phyloP scores from a whole-genome alignment of 2,797 vertebrate genomes.

The Sciurus vulgaris region DNA sequence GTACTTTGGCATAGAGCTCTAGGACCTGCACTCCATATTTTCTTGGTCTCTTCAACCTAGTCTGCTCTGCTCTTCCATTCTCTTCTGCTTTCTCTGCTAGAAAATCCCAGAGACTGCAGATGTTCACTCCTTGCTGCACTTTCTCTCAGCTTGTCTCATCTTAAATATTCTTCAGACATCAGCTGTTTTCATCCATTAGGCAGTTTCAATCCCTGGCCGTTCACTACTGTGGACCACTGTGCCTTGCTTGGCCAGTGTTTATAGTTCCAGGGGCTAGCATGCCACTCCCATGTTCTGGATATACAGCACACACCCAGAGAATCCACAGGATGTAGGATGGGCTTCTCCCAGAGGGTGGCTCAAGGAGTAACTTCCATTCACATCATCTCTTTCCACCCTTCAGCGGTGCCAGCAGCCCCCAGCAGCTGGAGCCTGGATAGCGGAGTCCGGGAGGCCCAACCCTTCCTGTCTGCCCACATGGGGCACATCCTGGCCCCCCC shows the following conservation, averaged over 20 bases:
- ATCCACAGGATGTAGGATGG: slow-evolving; percentile 54
- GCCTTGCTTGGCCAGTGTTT: slow-evolving; percentile 55
- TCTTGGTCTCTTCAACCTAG: not conserved
- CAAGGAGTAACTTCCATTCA: slow-evolving; percentile 78
- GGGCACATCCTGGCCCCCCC: slow-evolving; percentile 94
- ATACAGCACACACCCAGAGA: not conserved
- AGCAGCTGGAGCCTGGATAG: slow-evolving; percentile 99
- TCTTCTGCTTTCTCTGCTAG: not conserved
- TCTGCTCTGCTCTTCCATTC: not conserved
- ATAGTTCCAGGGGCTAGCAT: not conserved
- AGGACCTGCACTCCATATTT: not conserved
- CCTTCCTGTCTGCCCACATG: slow-evolving; percentile 92
- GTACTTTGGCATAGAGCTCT: not conserved
- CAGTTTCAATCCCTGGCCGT: not conserved
- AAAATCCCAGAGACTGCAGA: not conserved
- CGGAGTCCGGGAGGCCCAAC: slow-evolving; percentile 92
- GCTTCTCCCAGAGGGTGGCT: slow-evolving; percentile 64
- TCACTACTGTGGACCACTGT: slow-evolving; percentile 54
- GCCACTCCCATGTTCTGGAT: not conserved
- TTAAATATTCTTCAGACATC: slow-evolving; percentile 54
- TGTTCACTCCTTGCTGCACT: not conserved
- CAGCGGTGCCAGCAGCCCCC: slow-evolving; percentile 94
- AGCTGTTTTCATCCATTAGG: slow-evolving; percentile 56
- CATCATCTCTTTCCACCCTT: slow-evolving; percentile 87
- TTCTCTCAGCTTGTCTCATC: slow-evolving; percentile 34